Conservation (phyloP, 2,797 vertebrate genomes). For the Poecilia wingei region DNA sequence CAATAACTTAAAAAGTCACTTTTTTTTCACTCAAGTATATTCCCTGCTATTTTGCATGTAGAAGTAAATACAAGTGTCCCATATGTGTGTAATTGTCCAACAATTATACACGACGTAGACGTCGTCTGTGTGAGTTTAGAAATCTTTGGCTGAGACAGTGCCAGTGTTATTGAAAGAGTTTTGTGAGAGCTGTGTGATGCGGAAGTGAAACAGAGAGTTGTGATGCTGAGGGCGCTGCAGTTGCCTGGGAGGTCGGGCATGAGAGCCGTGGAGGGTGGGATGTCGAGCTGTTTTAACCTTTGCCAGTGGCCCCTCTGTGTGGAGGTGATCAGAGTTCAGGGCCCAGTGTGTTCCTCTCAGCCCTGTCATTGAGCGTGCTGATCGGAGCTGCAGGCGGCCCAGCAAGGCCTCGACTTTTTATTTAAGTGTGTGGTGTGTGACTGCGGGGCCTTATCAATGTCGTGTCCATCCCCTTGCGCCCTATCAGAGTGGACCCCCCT, state of each 20-base stretch:
- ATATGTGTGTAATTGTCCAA: conserved; percentile 45
- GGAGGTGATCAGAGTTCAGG: conserved; percentile 94
- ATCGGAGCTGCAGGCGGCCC: conserved; percentile 89
- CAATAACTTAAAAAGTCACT: conserved; percentile 45
- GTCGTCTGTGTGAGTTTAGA: conserved; percentile 32
- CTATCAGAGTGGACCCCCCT: conserved; percentile 89
- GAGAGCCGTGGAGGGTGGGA: conserved; percentile 76
- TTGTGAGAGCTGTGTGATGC: conserved; percentile 39
- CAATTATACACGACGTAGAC: neutral
- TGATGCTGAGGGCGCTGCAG: conserved; percentile 61
- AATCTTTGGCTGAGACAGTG: conserved; percentile 28
- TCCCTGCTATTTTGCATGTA: conserved; percentile 27
- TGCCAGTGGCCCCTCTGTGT: conserved; percentile 90
- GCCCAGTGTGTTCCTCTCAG: conserved; percentile 89
- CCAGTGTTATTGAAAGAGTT: conserved; percentile 17
- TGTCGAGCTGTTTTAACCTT: conserved; percentile 96
- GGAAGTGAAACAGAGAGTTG: conserved; percentile 66
- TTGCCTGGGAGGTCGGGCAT: conserved; percentile 58
- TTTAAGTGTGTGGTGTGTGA: conserved; percentile 75
- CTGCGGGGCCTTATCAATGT: conserved; percentile 89
- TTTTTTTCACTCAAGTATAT: conserved; percentile 21
- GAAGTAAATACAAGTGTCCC: conserved; percentile 44
- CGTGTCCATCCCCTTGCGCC: conserved; percentile 88
- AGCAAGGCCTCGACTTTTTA: conserved; percentile 89
- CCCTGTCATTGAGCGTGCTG: conserved; percentile 92